Evolutionary conservation across 1,140 invertebrate genomes (phyloP), one percentile per base, ranked within the genome.

Genomic region (Diplogasteroides magnus): DNA sequence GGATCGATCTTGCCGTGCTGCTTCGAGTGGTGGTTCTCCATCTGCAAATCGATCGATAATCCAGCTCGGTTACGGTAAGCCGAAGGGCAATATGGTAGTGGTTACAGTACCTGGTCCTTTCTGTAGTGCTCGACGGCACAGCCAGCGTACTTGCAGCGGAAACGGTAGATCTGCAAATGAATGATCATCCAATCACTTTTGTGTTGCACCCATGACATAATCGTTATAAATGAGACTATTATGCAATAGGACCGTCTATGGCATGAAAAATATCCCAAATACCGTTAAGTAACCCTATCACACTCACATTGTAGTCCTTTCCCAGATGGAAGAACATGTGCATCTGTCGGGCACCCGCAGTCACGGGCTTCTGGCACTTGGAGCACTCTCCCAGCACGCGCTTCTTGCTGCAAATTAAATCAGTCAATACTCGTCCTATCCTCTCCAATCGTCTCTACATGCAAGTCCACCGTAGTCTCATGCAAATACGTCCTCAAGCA

Each of bases 261-360:
- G n/a, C n/a, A n/a, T n/a, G n/a, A n/a, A n/a, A n/a, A n/a, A n/a
- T n/a, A n/a, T n/a, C n/a, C n/a, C n/a, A n/a, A n/a, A n/a, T n/a
- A n/a, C n/a, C n/a, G n/a, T n/a, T n/a, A n/a, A n/a, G n/a, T n/a
- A n/a, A n/a, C 3, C 23, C 23, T 23, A 6, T 3, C 23, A 6
- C 59, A 29, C 29, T 26, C 63, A 80, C 78, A 66, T 81, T 68
- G 15, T 76, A 29, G 63, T 81, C 79, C 63, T 81, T 81, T 13
- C 77, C 75, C 71, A 81, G 69, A 69, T 81, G 79, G 73, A 74
- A 81, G 64, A 81, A 81, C 79, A 81, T 78, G 69, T 81, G 79
- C 79, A 81, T 81, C 67, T 83, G 81, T 31, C 79, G 67, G 26
- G 79, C 81, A 19, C 79, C 79, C 14, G 79, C 79, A 15, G 79